phyloP scores from a whole-genome alignment of 2,113 vertebrate species.

The Pygoscelis antarcticus region DNA sequence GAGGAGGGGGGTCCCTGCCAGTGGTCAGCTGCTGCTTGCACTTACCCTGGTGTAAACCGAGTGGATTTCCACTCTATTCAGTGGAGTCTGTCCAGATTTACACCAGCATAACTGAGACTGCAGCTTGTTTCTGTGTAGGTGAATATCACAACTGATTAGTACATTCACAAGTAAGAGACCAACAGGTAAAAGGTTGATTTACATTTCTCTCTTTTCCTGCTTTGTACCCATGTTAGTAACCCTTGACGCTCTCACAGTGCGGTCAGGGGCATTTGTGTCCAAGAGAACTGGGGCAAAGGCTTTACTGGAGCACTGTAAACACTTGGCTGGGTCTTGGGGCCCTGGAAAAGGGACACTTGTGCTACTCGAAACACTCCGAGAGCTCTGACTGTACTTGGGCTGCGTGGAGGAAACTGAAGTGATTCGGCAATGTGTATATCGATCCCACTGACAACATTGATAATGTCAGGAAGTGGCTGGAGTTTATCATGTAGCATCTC shows the following conservation, averaged over 20 bases:
- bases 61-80: not conserved
- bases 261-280: not conserved
- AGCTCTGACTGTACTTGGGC: not conserved
- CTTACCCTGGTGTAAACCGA: not conserved
- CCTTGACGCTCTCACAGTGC: not conserved
- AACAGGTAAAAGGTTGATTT: not conserved
- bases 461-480: not conserved
- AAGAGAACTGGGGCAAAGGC: not conserved
- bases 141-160: not conserved
- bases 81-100: not conserved
- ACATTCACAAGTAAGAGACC: not conserved
- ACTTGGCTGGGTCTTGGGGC: not conserved
- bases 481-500: constrained; percentile 1
- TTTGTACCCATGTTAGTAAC: not conserved
- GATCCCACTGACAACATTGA: not conserved
- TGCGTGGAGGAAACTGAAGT: not conserved
- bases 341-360: not conserved
- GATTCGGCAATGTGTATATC: not conserved
- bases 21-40: not conserved
- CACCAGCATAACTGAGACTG: not conserved
- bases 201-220: not conserved
- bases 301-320: not conserved
- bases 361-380: not conserved
- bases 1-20: not conserved
- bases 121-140: not conserved